These are phyloP conservation scores for Empis livida DNA, from an alignment of 2,888 invertebrate species.

Conservation along the genomic window DNA sequence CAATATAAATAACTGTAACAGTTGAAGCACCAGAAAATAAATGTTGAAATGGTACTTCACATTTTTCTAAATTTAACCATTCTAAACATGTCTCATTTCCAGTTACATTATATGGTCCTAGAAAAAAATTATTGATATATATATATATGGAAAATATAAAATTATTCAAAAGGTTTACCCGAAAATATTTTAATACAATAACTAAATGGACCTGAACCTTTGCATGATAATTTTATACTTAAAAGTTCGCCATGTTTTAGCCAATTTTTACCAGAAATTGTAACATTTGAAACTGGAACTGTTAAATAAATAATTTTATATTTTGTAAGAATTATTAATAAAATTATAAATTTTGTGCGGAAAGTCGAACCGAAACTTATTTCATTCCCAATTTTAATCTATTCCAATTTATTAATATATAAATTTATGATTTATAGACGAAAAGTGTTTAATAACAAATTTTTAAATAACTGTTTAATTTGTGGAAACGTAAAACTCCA, in stretches of 20 bases:
- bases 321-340: slow-evolving; percentile 1
- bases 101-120: slow-evolving; percentile 46
- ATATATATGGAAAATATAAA: too few relatives aligned
- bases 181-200: slow-evolving; percentile 53
- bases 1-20: slow-evolving; percentile 64
- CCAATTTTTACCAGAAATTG: slow-evolving; percentile 66
- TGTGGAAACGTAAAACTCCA: too few relatives aligned
- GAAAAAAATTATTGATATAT: too few relatives aligned
- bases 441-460: too few relatives aligned
- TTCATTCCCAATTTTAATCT: too few relatives aligned
- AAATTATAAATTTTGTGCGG: too few relatives aligned
- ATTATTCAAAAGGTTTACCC: slow-evolving; percentile 34
- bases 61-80: slow-evolving; percentile 35
- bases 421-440: too few relatives aligned
- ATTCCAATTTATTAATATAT: too few relatives aligned
- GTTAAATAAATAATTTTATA: slow-evolving; percentile 19
- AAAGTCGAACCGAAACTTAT: too few relatives aligned
- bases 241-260: slow-evolving; percentile 68
- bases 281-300: slow-evolving; percentile 61
- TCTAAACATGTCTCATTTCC: slow-evolving; percentile 60
- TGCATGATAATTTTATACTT: slow-evolving; percentile 54
- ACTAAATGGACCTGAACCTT: slow-evolving; percentile 58
- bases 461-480: too few relatives aligned
- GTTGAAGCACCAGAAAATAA: slow-evolving; percentile 57
- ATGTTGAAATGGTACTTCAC: slow-evolving; percentile 50